Conservation (phyloP, 2,113 vertebrate species). For the Thymallus thymallus region DNA sequence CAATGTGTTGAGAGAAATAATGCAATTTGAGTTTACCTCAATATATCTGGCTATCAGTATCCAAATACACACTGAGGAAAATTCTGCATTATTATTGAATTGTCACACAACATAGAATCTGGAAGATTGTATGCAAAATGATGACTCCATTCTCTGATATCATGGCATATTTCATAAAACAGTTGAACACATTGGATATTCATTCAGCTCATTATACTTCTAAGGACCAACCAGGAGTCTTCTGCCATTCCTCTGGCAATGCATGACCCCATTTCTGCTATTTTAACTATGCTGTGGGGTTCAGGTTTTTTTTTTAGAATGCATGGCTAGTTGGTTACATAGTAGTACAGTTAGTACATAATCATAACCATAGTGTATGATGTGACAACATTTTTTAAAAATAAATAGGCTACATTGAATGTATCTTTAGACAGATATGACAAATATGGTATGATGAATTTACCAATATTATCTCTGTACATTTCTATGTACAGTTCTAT, state of each 20-base stretch:
- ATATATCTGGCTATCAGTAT: not conserved
- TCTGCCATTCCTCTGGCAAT: not conserved
- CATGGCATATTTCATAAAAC: constrained; percentile 7
- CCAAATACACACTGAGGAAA: not conserved
- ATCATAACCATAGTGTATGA: not conserved
- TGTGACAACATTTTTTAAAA: too few species aligned
- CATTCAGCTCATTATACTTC: constrained; percentile 37
- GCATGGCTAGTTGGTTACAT: not conserved
- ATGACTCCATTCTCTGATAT: not conserved
- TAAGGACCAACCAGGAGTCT: not conserved
- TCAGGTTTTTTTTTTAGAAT: not conserved
- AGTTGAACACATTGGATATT: constrained; percentile 48
- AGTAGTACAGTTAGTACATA: not conserved
- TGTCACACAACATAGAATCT: too few species aligned
- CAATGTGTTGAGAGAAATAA: constrained; percentile 42
- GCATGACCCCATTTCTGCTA: not conserved
- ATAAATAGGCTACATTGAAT: too few species aligned
- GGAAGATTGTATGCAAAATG: too few species aligned
- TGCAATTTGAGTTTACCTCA: not conserved
- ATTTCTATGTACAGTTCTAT: constrained; percentile 54
- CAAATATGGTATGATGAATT: not conserved
- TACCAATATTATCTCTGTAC: constrained; percentile 22
- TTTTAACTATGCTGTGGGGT: not conserved
- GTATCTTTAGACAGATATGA: not conserved
- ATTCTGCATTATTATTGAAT: too few species aligned